Evolutionary conservation across 2,888 invertebrate species (phyloP), one percentile per base, ranked within the genome.

Genomic region (Lottia gigantea): DNA sequence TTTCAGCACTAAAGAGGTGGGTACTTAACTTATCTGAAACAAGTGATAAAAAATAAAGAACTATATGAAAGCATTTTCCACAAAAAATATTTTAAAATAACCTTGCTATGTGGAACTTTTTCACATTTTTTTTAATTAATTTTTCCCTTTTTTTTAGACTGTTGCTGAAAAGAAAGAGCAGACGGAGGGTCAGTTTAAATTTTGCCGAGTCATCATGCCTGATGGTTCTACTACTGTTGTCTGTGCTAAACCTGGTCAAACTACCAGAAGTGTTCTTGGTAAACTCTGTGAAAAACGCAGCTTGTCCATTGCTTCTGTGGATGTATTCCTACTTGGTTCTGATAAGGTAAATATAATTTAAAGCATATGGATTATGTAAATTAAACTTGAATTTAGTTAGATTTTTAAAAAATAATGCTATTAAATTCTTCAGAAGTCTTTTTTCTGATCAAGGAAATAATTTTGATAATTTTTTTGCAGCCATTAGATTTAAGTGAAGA

Each of bases 221-320:
- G 96, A 97, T 89, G 94, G 95, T 65, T 95, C 96, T 72, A 96
- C 97, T 3, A 96, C 97, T 0, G 96, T 97, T 78, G 94, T 97
- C 72, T 94, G 94, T 80, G 94, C 95, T 64, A 93, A 93, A 80
- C 90, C 92, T 25, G 91, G 91, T 45, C 93, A 95, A 87, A 93
- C 93, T 0, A 93, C 97, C 72, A 92, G 92, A 72, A 92, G 93
- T 76, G 91, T 96, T 70, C 93, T 97, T 31, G 93, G 93, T 77
- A 91, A 94, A 72, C 91, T 97, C 76, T 91, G 97, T 83, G 95
- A 95, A 86, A 93, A 95, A 85, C 91, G 96, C 76, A 95, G 94
- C 76, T 91, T 97, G 63, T 90, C 91, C 69, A 95, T 94, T 88
- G 91, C 92, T 74, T 92, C 93, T 75, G 95, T 95, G 83, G 96